These are phyloP conservation scores for Coelopa frigida DNA, from an alignment of 1,140 invertebrate genomes.

Conservation along the genomic window DNA sequence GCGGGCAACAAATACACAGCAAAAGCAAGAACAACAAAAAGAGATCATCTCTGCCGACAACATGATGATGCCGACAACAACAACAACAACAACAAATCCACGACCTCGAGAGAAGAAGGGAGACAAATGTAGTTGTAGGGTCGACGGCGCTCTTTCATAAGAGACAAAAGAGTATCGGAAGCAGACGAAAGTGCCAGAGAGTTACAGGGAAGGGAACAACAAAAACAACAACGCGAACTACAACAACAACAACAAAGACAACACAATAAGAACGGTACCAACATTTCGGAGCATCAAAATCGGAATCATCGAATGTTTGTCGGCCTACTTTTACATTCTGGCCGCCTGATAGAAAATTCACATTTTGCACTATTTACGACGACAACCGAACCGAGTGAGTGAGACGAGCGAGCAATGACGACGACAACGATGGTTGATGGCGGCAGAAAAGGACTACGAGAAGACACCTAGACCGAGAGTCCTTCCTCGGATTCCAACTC, in stretches of 20 bases:
- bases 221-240: not conserved
- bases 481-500: no score
- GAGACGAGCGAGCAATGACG: not conserved
- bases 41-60: no score
- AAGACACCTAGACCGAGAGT: no score
- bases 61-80: no score
- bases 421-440: not conserved
- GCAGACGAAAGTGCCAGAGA: not conserved
- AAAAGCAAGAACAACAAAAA: no score
- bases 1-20: no score
- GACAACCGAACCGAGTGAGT: not conserved
- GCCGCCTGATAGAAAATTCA: slow-evolving; percentile 33
- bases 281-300: not conserved
- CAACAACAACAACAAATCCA: no score
- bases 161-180: not conserved
- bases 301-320: not conserved
- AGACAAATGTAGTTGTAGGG: no score
- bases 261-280: no score
- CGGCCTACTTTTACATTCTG: slow-evolving; percentile 12
- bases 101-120: no score
- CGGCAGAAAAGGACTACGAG: not conserved
- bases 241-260: no score
- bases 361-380: slow-evolving; percentile 21
- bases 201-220: not conserved
- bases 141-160: no score